Conservation (phyloP, 2,797 vertebrate genomes). For the Pyrocephalus nanus region DNA sequence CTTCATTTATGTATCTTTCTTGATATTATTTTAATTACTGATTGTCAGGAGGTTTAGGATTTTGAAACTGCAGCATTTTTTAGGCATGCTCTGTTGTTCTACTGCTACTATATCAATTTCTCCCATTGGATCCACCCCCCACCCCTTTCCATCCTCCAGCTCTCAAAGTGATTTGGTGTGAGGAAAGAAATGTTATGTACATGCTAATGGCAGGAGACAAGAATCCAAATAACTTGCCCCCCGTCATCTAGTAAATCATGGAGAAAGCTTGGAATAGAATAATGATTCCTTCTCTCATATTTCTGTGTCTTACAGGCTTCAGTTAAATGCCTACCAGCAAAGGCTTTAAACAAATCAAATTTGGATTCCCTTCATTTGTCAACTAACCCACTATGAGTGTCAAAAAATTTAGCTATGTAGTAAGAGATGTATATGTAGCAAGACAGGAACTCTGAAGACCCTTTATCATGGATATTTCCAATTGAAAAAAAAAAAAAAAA, state of each 20-base stretch:
- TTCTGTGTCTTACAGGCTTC: constrained; percentile 2
- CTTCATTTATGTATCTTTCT: neutral
- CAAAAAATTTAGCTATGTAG: neutral
- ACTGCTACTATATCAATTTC: neutral
- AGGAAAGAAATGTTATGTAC: neutral
- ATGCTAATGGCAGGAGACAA: neutral
- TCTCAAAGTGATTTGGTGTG: neutral
- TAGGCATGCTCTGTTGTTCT: neutral
- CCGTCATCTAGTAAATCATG: neutral
- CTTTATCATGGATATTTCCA: neutral
- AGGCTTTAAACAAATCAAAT: constrained; percentile 20
- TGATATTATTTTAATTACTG: neutral
- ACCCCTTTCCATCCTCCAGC: neutral
- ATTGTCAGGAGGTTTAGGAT: neutral
- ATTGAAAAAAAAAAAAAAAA: neutral
- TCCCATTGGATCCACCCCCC: neutral
- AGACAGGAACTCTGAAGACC: neutral
- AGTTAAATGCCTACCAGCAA: constrained; percentile 1
- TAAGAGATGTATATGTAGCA: neutral
- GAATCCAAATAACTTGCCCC: neutral
- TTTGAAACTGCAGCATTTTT: neutral
- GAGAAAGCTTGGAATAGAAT: neutral
- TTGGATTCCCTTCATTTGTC: neutral
- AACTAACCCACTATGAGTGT: neutral
- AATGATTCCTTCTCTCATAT: neutral